Evolutionary conservation across 2,888 invertebrate genomes (phyloP).

Genomic region (Dynastes tityus): DNA sequence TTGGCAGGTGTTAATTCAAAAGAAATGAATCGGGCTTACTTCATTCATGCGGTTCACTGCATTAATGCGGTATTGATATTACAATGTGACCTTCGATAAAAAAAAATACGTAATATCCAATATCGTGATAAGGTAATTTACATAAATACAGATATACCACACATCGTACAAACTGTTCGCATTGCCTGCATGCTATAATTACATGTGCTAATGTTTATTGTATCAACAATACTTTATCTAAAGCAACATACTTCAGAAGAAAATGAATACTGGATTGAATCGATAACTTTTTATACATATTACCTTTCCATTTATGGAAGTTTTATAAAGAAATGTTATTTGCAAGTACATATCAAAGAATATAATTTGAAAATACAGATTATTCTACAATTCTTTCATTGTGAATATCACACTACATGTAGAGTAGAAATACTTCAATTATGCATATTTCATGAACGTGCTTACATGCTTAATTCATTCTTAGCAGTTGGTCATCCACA

Average conservation of each 20-base stretch:
- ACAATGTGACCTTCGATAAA: constrained; percentile 29
- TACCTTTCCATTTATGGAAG: too few relatives aligned
- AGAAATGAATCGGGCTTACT: constrained; percentile 39
- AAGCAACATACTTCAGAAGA: not conserved
- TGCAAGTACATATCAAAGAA: too few relatives aligned
- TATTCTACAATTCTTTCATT: too few relatives aligned
- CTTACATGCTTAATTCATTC: too few relatives aligned
- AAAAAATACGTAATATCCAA: constrained; percentile 19
- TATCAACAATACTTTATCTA: not conserved
- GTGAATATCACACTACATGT: not conserved
- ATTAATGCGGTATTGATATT: constrained; percentile 16
- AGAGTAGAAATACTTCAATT: not conserved
- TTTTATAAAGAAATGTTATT: too few relatives aligned
- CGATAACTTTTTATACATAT: too few relatives aligned
- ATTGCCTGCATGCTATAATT: not conserved
- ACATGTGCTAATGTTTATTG: not conserved
- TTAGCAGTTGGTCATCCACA: too few relatives aligned
- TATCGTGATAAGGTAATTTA: constrained; percentile 26
- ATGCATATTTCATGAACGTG: too few relatives aligned
- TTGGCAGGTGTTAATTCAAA: constrained; percentile 41
- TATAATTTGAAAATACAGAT: too few relatives aligned
- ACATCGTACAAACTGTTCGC: too few relatives aligned
- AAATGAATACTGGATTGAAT: too few relatives aligned
- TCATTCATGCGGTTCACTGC: constrained; percentile 24
- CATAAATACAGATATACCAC: not conserved